Conservation (phyloP, 2,113 vertebrate species). For the Thermophis baileyi region DNA sequence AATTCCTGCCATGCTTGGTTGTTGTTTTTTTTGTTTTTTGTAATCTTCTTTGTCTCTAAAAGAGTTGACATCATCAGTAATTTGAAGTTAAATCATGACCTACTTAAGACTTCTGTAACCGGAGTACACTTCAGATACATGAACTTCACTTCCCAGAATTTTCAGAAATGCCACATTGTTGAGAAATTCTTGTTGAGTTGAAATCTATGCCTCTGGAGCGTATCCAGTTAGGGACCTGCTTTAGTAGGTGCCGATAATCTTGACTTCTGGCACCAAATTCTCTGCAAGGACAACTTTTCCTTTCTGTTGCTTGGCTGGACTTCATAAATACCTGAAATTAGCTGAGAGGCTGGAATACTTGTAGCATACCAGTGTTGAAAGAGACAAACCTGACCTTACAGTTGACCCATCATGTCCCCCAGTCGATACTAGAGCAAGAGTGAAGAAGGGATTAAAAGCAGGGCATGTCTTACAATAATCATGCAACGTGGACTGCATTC, state of each 20-base stretch:
- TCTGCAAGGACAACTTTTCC: not conserved
- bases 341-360: not conserved
- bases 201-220: not conserved
- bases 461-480: conserved; percentile 55
- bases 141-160: not conserved
- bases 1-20: not conserved
- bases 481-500: conserved; percentile 48
- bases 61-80: not conserved
- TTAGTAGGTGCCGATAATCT: not conserved
- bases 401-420: conserved; percentile 36
- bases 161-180: not conserved
- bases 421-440: conserved; percentile 42
- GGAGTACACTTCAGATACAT: not conserved
- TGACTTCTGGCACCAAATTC: not conserved
- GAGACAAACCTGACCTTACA: conserved; percentile 6
- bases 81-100: not conserved
- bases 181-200: not conserved
- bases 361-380: fast-evolving
- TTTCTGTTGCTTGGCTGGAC: fast-evolving
- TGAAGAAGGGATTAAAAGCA: conserved; percentile 53
- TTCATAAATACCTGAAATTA: fast-evolving
- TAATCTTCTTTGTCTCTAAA: not conserved
- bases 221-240: not conserved
- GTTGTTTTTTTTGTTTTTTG: not conserved
- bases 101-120: not conserved